Evolutionary conservation across 1,140 invertebrate species (phyloP).

Genomic region (Drosophila miranda): DNA sequence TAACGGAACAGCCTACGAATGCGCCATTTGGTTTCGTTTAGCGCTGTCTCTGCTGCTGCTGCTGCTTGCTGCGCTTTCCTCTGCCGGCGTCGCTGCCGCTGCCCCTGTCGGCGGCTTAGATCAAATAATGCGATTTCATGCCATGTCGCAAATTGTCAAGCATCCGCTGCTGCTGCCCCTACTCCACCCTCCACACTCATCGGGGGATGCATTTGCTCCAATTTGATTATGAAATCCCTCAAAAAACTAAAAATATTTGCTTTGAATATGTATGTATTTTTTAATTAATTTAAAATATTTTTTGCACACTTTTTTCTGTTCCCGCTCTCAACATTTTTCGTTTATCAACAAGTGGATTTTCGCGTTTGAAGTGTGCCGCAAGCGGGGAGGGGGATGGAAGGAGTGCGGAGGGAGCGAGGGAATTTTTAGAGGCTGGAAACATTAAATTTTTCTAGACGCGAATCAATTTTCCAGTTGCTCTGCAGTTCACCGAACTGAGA

Average conservation of each 20-base stretch:
- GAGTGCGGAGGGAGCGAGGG: not conserved
- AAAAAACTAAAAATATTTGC: slow-evolving; percentile 32
- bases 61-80: not conserved
- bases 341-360: slow-evolving; percentile 62
- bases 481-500: slow-evolving; percentile 46
- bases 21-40: slow-evolving; percentile 81
- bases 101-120: slow-evolving; percentile 68
- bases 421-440: slow-evolving; percentile 56
- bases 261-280: slow-evolving; percentile 37
- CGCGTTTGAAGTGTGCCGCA: slow-evolving; percentile 63
- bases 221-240: slow-evolving; percentile 61
- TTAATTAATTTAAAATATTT: slow-evolving; percentile 73
- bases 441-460: slow-evolving; percentile 69
- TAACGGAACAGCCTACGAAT: slow-evolving; percentile 43
- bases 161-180: slow-evolving; percentile 41
- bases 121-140: slow-evolving; percentile 81
- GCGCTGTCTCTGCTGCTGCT: slow-evolving; percentile 17
- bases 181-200: slow-evolving; percentile 8
- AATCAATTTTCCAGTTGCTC: slow-evolving; percentile 59
- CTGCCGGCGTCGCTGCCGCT: not conserved
- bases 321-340: slow-evolving; percentile 38
- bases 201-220: slow-evolving; percentile 63
- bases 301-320: slow-evolving; percentile 50
- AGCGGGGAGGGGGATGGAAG: slow-evolving; percentile 2
- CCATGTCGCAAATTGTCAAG: slow-evolving; percentile 80